Base-by-base conservation (phyloP, 2,888 invertebrate genomes). In the Sesia apiformis region DNA sequence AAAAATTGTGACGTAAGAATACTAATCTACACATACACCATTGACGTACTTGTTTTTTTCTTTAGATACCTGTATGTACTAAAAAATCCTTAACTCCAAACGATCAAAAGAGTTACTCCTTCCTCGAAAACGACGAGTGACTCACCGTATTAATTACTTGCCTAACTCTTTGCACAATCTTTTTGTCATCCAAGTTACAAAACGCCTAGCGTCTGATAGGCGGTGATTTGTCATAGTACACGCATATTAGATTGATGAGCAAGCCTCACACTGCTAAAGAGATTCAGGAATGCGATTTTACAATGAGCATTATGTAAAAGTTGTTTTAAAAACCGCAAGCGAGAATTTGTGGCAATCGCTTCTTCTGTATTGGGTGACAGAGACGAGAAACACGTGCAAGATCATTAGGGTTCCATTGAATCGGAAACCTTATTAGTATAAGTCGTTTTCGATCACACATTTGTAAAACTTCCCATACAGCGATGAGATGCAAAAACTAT, bases 141-240 rank as follows among this genome's bases (percentile, higher is more conserved):
- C 41, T 7, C 23, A 46, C 23, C 23, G 82, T 81, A 76, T 77
- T 78, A 76, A 78, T 79, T 78, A 72, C 64, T 59, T 55, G 58
- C 61, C 57, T 65, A 51, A 42, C 49, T 23, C 39, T 53, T 46
- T 55, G 55, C 57, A 23, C 52, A 52, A 58, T 41, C 7, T 49
- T 6, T 7, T 38, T 63, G 65, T 67, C 66, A 58, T 65, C 59
- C 52, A 38, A 8, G 58, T 63, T 63, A 63, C 64, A 58, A 63
- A 64, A 68, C 58, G 55, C 65, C 60, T 65, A 57, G 53, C 58
- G 53, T 59, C 58, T 63, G 62, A 67, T 66, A 58, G 64, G 60
- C 62, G 57, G 61, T 63, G 57, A 73, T 72, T 71, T 72, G 67
- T 70, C 65, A 69, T 59, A 64, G 63, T 62, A 62, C 57, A 70